Percentiles rank a stretch among this genome's conserved stretches.
Evolutionary conservation across 2,888 invertebrate genomes (phyloP).

Genomic region (Coenonympha glycerion): DNA sequence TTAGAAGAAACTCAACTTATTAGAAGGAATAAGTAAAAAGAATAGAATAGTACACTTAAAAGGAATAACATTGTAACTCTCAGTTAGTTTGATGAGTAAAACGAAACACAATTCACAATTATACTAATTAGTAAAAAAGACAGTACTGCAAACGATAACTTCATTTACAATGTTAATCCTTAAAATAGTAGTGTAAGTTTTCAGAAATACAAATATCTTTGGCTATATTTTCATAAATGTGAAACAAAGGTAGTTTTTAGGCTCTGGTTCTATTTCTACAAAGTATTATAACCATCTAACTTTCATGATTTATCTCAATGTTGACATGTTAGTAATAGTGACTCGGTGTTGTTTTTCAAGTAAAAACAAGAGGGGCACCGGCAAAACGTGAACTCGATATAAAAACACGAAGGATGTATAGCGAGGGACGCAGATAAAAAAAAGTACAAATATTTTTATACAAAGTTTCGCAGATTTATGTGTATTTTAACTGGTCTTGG

Average conservation of each 20-base stretch:
- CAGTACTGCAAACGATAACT: too few species aligned
- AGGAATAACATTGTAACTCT: too few species aligned
- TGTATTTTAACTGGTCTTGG: conserved; percentile 57
- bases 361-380: conserved; percentile 63
- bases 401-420: conserved; percentile 31
- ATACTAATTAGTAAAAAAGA: too few species aligned
- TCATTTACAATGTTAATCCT: too few species aligned
- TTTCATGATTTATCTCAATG: background rate
- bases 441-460: conserved; percentile 39
- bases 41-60: too few species aligned
- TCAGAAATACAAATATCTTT: too few species aligned
- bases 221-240: background rate
- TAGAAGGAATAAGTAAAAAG: too few species aligned
- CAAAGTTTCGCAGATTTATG: conserved; percentile 43
- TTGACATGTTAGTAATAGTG: conserved; percentile 22
- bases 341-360: conserved; percentile 59
- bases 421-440: conserved; percentile 32
- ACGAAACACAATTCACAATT: too few species aligned
- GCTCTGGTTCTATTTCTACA: conserved; percentile 19
- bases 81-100: too few species aligned
- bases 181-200: too few species aligned
- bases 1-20: too few species aligned
- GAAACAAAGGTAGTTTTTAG: background rate
- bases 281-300: background rate
- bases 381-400: conserved; percentile 57